Percentiles rank a stretch among this genome's conserved stretches.
Evolutionary conservation across 2,888 invertebrate genomes (phyloP).

Genomic region (Sacculina carcini): DNA sequence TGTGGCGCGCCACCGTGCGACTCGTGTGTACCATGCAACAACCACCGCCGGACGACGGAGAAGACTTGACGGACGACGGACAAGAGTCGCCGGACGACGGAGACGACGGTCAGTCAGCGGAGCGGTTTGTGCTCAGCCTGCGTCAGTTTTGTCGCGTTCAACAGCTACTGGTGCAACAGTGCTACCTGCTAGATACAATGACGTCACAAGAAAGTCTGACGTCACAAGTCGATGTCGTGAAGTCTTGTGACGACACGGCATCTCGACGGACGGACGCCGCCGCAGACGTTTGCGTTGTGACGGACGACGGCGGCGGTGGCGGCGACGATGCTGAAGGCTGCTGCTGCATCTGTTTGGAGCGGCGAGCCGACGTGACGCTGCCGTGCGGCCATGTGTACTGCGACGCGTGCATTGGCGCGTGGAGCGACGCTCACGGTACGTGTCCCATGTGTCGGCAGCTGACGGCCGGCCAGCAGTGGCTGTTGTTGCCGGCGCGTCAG

Average conservation of each 20-base stretch:
- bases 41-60: too few species aligned
- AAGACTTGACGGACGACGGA: too few species aligned
- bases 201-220: too few species aligned
- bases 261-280: too few species aligned
- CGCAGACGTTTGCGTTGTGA: too few species aligned
- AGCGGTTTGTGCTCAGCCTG: constrained; percentile 30
- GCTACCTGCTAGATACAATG: background rate
- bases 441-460: constrained; percentile 41
- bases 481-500: too few species aligned
- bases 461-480: too few species aligned
- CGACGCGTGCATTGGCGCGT: constrained; percentile 39
- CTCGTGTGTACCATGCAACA: constrained; percentile 31
- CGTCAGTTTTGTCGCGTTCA: constrained; percentile 34
- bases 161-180: background rate
- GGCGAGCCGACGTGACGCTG: constrained; percentile 35
- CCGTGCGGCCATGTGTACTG: constrained; percentile 45
- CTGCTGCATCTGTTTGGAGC: constrained; percentile 44
- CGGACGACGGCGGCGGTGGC: too few species aligned
- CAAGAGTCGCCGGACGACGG: too few species aligned
- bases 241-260: too few species aligned
- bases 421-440: constrained; percentile 35
- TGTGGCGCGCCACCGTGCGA: constrained; percentile 40
- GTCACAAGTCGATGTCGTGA: too few species aligned
- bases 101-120: constrained; percentile 25
- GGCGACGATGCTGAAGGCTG: constrained; percentile 23